Conservation (phyloP, 1,140 invertebrate species). For the Hydropsyche tenuis region DNA sequence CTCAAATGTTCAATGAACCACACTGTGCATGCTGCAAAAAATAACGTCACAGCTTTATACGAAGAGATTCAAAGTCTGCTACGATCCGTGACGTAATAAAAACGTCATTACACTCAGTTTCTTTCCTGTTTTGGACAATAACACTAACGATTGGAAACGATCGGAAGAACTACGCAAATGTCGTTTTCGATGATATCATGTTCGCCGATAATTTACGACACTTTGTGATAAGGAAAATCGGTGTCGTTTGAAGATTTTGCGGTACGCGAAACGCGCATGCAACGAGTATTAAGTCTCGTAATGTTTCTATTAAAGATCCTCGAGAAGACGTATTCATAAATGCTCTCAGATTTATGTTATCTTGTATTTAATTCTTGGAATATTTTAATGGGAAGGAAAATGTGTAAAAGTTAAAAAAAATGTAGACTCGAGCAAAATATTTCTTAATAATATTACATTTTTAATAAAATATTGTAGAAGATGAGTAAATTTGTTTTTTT, state of each 20-base stretch:
- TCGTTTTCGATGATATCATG: too few species aligned
- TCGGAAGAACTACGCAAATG: constrained; percentile 8
- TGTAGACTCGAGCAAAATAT: neutral
- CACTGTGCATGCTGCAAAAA: neutral
- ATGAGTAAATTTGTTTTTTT: too few species aligned
- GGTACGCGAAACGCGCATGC: neutral
- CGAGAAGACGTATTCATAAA: neutral
- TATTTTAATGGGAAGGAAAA: neutral
- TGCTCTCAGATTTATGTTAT: neutral
- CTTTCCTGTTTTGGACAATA: constrained; percentile 35
- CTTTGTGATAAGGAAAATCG: neutral
- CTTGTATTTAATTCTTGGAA: neutral
- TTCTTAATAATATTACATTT: too few species aligned
- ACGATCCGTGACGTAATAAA: constrained; percentile 44
- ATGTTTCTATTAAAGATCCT: too few species aligned
- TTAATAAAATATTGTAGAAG: too few species aligned
- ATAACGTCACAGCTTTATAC: constrained; percentile 7
- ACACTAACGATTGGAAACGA: constrained; percentile 39
- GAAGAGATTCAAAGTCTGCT: constrained; percentile 23
- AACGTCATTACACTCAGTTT: constrained; percentile 40
- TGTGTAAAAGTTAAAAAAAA: neutral
- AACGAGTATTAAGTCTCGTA: neutral
- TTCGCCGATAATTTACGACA: too few species aligned
- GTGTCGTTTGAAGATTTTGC: neutral
- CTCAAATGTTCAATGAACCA: neutral